These are phyloP conservation scores for Neosilurus hyrtlii DNA, from an alignment of 2,797 vertebrate genomes.

Conservation along the genomic window DNA sequence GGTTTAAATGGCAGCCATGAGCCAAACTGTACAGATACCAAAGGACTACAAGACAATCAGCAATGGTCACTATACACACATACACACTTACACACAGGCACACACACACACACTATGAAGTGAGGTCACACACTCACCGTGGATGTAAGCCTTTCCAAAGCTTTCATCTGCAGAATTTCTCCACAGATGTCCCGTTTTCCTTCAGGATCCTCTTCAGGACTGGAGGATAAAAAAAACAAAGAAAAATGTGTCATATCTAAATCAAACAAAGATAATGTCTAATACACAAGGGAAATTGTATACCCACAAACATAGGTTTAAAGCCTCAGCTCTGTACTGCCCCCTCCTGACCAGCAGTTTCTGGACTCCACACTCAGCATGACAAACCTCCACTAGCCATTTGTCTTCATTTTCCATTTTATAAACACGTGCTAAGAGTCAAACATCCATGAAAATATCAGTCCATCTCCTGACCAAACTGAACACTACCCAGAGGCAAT, in stretches of 20 bases:
- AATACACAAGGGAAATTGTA: not conserved
- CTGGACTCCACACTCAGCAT: not conserved
- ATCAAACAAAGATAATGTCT: constrained; percentile 7
- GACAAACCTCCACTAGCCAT: constrained; percentile 7
- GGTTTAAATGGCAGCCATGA: constrained; percentile 26
- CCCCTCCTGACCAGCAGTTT: constrained; percentile 58
- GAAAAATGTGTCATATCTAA: constrained; percentile 32
- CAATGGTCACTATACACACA: constrained; percentile 12
- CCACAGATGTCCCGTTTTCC: constrained; percentile 85
- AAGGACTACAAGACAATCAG: constrained; percentile 17
- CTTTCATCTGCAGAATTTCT: constrained; percentile 87
- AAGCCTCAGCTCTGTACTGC: constrained; percentile 56
- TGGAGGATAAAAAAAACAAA: constrained; percentile 43
- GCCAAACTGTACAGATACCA: constrained; percentile 28
- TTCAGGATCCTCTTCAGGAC: constrained; percentile 79
- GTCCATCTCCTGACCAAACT: not conserved
- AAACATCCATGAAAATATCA: constrained; percentile 34
- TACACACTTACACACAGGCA: constrained; percentile 6
- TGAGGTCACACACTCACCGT: constrained; percentile 75
- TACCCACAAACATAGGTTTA: not conserved
- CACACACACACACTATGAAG: not conserved
- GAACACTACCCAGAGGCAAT: constrained; percentile 23
- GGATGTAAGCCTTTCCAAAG: constrained; percentile 89
- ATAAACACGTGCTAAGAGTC: not conserved
- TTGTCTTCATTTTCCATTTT: constrained; percentile 18